A percentile compares a stretch with the other conserved stretches of the same genome.
These are phyloP conservation scores for Calephelis nemesis DNA, from an alignment of 1,140 invertebrate genomes.

Conservation along the genomic window DNA sequence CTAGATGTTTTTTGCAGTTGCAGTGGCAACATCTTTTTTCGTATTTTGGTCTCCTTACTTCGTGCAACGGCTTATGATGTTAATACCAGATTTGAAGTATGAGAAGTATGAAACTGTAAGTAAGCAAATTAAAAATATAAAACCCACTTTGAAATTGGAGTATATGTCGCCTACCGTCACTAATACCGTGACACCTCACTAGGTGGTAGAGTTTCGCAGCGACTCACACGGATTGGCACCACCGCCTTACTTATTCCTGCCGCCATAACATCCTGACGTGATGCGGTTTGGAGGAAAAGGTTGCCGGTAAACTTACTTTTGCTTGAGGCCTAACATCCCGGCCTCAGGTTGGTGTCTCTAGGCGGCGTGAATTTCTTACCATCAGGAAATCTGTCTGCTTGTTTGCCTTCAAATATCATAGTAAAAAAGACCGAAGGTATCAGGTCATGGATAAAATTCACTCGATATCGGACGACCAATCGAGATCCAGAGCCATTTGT, in stretches of 20 bases:
- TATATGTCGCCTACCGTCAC: too few relatives aligned
- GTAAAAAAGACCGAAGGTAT: neutral
- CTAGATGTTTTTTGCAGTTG: too few relatives aligned
- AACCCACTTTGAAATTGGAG: too few relatives aligned
- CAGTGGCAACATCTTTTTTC: constrained; percentile 60
- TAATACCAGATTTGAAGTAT: constrained; percentile 45
- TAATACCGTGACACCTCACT: too few relatives aligned
- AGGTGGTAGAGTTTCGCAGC: too few relatives aligned
- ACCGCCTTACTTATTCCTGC: too few relatives aligned
- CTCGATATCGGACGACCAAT: neutral
- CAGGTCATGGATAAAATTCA: neutral
- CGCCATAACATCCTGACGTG: neutral
- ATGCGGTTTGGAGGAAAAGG: neutral
- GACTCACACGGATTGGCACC: too few relatives aligned
- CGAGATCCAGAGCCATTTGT: neutral
- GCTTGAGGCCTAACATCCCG: too few relatives aligned
- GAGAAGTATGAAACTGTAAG: constrained; percentile 51
- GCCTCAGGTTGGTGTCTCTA: too few relatives aligned
- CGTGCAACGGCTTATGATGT: constrained; percentile 49
- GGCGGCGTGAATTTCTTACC: too few relatives aligned
- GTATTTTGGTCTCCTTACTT: constrained; percentile 65
- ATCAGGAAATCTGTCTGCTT: too few relatives aligned
- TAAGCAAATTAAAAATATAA: neutral
- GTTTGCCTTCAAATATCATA: too few relatives aligned
- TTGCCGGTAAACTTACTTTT: neutral